Evolutionary conservation across 2,888 invertebrate genomes (phyloP).

Genomic region (Timema podura): DNA sequence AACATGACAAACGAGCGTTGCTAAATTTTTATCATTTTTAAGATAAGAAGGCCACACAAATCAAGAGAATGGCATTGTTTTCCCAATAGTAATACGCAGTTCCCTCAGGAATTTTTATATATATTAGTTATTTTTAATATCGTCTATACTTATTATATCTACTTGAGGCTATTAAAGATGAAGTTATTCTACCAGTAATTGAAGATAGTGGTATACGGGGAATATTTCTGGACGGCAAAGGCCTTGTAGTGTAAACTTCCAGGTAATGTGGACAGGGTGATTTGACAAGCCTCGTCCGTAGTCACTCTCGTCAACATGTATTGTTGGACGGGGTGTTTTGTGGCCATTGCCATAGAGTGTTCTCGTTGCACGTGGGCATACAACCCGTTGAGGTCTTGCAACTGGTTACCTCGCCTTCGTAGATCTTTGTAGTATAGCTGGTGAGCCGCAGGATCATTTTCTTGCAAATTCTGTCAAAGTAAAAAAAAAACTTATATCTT

Average conservation of each 20-base stretch:
- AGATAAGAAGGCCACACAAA: no score
- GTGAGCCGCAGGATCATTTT: slow-evolving; percentile 10
- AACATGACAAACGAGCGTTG: no score
- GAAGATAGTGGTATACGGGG: slow-evolving; percentile 32
- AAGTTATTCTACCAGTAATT: slow-evolving; percentile 34
- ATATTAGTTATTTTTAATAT: no score
- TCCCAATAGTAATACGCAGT: no score
- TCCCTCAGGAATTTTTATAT: no score
- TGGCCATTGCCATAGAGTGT: slow-evolving; percentile 37
- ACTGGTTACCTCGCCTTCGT: slow-evolving; percentile 19
- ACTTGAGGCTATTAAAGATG: no score
- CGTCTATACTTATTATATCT: no score
- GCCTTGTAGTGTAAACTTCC: slow-evolving; percentile 30
- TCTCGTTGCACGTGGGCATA: slow-evolving; percentile 34
- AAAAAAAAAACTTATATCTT: no score
- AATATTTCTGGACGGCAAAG: slow-evolving; percentile 33
- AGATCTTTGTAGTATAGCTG: slow-evolving; percentile 15
- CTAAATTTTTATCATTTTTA: no score
- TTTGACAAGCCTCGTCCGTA: slow-evolving; percentile 25
- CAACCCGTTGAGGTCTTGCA: slow-evolving; percentile 32
- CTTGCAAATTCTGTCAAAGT: no score
- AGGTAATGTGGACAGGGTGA: slow-evolving; percentile 28
- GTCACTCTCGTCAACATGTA: slow-evolving; percentile 32
- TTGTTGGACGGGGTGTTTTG: slow-evolving; percentile 30
- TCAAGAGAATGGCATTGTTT: no score